A percentile compares a stretch with the other conserved stretches of the same genome.
Conservation (phyloP, 1,140 invertebrate species). For the Drosophila orosa region DNA sequence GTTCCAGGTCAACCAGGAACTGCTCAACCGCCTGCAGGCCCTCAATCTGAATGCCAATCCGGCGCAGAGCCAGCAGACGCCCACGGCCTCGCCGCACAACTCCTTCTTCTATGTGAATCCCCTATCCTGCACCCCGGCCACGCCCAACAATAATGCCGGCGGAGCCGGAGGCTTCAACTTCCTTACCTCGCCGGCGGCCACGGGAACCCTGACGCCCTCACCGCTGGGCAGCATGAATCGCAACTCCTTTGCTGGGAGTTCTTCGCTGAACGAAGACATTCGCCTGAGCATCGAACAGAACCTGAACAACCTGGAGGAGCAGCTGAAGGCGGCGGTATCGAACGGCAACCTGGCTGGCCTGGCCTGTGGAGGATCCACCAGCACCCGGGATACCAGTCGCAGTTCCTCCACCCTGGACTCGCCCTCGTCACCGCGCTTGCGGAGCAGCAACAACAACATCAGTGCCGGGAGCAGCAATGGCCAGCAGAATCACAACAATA, state of each 20-base stretch:
- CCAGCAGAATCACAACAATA: constrained; percentile 38
- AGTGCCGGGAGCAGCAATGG: constrained; percentile 58
- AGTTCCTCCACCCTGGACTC: constrained; percentile 78
- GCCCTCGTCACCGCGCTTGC: constrained; percentile 67
- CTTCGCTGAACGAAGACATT: constrained; percentile 66
- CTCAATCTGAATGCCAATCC: constrained; percentile 83
- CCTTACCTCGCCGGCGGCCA: constrained; percentile 62
- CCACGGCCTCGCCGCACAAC: constrained; percentile 62
- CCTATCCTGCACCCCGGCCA: constrained; percentile 73
- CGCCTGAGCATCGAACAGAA: constrained; percentile 81
- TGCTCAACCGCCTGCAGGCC: constrained; percentile 86
- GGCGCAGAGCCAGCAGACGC: constrained; percentile 45
- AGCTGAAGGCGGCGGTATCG: constrained; percentile 86
- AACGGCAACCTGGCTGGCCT: constrained; percentile 75
- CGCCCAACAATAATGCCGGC: constrained; percentile 66
- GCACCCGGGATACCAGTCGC: constrained; percentile 71
- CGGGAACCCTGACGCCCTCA: constrained; percentile 67
- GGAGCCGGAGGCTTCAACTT: constrained; percentile 70
- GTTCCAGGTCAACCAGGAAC: constrained; percentile 85
- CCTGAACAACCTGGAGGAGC: constrained; percentile 83
- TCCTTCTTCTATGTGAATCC: constrained; percentile 83
- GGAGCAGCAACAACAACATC: constrained; percentile 65
- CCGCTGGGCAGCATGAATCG: constrained; percentile 76
- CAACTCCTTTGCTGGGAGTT: constrained; percentile 78
- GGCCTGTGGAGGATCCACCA: constrained; percentile 67